Evolutionary conservation across 2,888 invertebrate species (phyloP).

Genomic region (Balanococcus diminutus): DNA sequence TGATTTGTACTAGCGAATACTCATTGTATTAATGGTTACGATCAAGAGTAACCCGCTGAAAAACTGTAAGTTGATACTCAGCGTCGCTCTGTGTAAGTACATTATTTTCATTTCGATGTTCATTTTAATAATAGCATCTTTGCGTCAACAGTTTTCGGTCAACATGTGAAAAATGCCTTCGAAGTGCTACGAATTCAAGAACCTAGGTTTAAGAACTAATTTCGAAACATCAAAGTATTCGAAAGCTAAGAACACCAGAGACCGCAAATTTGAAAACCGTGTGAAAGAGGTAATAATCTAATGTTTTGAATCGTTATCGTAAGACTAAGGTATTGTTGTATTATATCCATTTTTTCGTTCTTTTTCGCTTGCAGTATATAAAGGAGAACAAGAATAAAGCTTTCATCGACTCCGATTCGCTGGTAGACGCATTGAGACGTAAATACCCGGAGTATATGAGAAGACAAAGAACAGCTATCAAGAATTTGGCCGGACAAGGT

Average conservation of each 20-base stretch:
- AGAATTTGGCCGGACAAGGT: constrained; percentile 60
- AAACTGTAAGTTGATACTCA: too few relatives aligned
- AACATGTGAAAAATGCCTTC: constrained; percentile 45
- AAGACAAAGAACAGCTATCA: constrained; percentile 80
- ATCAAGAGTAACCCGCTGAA: too few relatives aligned
- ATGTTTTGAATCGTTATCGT: neutral
- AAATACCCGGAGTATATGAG: constrained; percentile 79
- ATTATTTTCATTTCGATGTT: too few relatives aligned
- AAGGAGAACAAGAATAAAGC: constrained; percentile 45
- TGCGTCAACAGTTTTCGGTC: neutral
- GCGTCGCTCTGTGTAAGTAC: too few relatives aligned
- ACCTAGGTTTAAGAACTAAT: constrained; percentile 44
- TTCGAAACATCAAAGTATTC: constrained; percentile 49
- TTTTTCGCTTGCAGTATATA: constrained; percentile 47
- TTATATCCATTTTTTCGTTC: too few relatives aligned
- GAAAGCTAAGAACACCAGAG: neutral
- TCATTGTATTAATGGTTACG: too few relatives aligned
- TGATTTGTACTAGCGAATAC: too few relatives aligned
- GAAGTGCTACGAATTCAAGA: constrained; percentile 47
- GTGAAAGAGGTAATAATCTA: constrained; percentile 32
- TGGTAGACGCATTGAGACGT: constrained; percentile 80
- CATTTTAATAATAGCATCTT: too few relatives aligned
- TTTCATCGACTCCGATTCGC: constrained; percentile 77
- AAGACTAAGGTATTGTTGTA: neutral
- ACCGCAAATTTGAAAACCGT: constrained; percentile 41